Evolutionary conservation across 1,140 invertebrate genomes (phyloP), one percentile per base, ranked within the genome.

Genomic region (Zaprionus davidi): DNA sequence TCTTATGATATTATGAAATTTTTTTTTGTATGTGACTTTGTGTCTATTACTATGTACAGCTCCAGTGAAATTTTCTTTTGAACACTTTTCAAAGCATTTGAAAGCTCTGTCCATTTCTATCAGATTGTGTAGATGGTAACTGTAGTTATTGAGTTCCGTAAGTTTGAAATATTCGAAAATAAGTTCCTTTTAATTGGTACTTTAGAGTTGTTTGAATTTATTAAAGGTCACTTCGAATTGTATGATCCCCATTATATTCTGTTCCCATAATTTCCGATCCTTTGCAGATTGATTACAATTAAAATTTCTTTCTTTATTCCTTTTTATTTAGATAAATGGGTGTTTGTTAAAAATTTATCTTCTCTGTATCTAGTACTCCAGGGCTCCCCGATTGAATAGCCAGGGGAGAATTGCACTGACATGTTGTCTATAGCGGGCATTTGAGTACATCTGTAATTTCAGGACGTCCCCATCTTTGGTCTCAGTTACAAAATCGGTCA

Each of bases 391-490:
- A 53, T 84, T 79, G 5, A 77, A 60, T 2, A 87, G 20, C 79
- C 79, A 82, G 7, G 79, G 76, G 0, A 87, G 57, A 9, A 82
- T 67, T 17, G 62, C 67, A 34, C 81, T 62, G 12, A 75, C 53
- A 17, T 79, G 77, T 46, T 80, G 71, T 34, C 58, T 68, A 41
- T 81, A 86, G 0, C 71, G 72, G 4, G 34, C 31, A 62, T 84
- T 86, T 0, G 71, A 64, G 36, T 72, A 86, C 78, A 90, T 83
- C 0, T 57, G 44, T n/a, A 76, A 75, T 46, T 79, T 85, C 0
- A 90, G 62, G 6, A 44, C 56, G 1, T 75, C 55, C 6, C 82
- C 81, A 53, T 68, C 64, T 2, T 76, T 66, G 2, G 72, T 59
- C 12, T 79, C 76, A 11, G 73, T 71, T 5, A 90, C 17, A 44